phyloP scores from a whole-genome alignment of 2,888 invertebrate species.

The Strigamia crassipes region DNA sequence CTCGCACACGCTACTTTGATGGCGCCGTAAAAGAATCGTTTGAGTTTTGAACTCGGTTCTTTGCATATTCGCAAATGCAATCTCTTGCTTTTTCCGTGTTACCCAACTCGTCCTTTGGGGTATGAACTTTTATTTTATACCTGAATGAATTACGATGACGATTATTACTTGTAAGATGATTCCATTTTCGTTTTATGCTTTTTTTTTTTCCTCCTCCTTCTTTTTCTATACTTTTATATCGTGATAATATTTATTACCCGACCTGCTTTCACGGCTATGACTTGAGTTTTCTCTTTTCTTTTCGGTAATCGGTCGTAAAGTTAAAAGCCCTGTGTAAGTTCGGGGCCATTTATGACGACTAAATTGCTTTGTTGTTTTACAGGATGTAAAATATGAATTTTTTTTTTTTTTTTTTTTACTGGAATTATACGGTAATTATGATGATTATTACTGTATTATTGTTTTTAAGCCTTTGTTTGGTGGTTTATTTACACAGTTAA shows the following conservation, averaged over 20 bases:
- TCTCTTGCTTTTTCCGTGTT: constrained; percentile 3
- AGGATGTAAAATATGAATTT: neutral
- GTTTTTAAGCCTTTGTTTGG: no score
- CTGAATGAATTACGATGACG: constrained; percentile 31
- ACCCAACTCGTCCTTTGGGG: neutral
- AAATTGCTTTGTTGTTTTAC: neutral
- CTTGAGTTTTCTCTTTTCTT: neutral
- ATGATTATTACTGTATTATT: neutral
- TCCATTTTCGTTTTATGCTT: constrained; percentile 24
- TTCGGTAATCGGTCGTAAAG: constrained; percentile 7
- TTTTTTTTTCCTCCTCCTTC: neutral
- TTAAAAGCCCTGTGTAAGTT: constrained; percentile 27
- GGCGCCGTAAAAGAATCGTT: constrained; percentile 24
- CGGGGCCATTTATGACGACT: neutral
- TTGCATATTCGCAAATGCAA: neutral
- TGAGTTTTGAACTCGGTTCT: constrained; percentile 27
- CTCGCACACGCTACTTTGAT: constrained; percentile 1
- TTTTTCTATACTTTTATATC: constrained; percentile 11
- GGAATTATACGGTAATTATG: neutral
- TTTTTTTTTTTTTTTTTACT: neutral
- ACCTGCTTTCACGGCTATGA: neutral
- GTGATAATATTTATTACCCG: constrained; percentile 29
- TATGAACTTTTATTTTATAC: constrained; percentile 19
- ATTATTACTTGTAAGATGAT: constrained; percentile 33
- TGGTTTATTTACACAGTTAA: neutral